Percentiles rank a stretch among this genome's conserved stretches.
These are phyloP conservation scores for Cryptosula pallasiana DNA, from an alignment of 2,888 invertebrate species.

Conservation along the genomic window DNA sequence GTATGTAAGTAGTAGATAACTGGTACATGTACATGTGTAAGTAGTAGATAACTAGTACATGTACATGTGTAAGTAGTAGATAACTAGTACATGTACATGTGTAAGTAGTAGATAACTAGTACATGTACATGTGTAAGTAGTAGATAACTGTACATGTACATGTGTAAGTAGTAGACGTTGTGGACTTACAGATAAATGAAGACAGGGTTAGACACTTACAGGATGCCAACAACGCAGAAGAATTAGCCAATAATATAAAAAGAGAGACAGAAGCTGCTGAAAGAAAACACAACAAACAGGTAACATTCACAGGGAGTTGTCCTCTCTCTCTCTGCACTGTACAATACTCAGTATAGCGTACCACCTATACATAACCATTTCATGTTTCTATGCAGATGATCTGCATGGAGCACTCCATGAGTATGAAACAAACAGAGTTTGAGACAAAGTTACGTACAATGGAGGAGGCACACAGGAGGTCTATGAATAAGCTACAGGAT, in stretches of 20 bases:
- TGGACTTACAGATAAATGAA: conserved; percentile 32
- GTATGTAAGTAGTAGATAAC: no score
- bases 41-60: no score
- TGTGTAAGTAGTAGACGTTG: no score
- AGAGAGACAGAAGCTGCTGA: conserved; percentile 44
- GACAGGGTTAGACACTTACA: conserved; percentile 38
- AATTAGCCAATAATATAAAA: conserved; percentile 32
- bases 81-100: no score
- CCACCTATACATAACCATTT: no score
- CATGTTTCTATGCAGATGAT: conserved; percentile 38
- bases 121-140: no score
- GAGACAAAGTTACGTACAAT: conserved; percentile 44
- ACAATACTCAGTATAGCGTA: no score
- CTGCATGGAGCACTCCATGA: conserved; percentile 40
- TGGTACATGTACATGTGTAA: no score
- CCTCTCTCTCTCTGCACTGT: neutral
- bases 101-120: no score
- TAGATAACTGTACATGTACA: no score
- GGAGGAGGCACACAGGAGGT: conserved; percentile 43
- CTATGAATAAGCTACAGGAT: conserved; percentile 40
- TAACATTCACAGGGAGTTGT: conserved; percentile 25
- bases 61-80: no score
- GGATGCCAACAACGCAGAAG: conserved; percentile 35
- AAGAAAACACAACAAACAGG: conserved; percentile 46
- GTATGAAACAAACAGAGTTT: conserved; percentile 39